Percentiles rank a stretch among this genome's conserved stretches.
Conservation (phyloP, 23 tunicate species). For the Halocynthia roretzi region DNA sequence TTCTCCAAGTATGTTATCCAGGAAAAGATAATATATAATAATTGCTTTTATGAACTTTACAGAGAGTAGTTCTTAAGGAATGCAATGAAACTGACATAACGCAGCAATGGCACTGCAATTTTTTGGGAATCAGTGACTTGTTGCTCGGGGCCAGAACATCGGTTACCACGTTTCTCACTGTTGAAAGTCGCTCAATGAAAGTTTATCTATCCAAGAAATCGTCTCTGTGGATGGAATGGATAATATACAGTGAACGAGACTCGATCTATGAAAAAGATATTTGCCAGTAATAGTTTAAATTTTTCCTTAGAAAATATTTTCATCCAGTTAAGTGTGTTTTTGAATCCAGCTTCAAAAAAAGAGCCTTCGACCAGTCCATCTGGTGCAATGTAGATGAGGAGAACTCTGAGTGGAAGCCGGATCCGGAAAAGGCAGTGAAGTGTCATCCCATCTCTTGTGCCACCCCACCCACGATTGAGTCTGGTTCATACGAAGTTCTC, state of each 20-base stretch:
- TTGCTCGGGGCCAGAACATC: slow-evolving; percentile 6
- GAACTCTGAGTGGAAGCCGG: slow-evolving; percentile 27
- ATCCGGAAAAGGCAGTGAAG: slow-evolving; percentile 21
- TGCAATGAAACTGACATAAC: slow-evolving; percentile 35
- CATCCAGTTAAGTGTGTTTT: not conserved
- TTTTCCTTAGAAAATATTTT: not conserved
- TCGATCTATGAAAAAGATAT: not conserved
- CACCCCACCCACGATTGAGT: slow-evolving; percentile 5
- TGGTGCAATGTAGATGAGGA: slow-evolving; percentile 9
- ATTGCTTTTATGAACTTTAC: not conserved
- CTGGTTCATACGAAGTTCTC: not conserved
- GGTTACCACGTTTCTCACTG: not conserved
- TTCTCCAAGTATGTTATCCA: not conserved
- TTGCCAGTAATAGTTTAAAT: slow-evolving; percentile 12
- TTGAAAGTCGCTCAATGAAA: not conserved
- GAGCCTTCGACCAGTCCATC: slow-evolving; percentile 11
- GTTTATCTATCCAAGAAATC: slow-evolving; percentile 8
- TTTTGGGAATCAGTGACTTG: not conserved
- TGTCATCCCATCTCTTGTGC: slow-evolving; percentile 20
- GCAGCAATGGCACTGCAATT: slow-evolving; percentile 62
- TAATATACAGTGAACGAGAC: slow-evolving; percentile 4
- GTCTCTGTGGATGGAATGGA: slow-evolving; percentile 22
- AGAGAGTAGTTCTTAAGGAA: slow-evolving; percentile 5
- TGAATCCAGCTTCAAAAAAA: slow-evolving; percentile 14
- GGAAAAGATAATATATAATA: not conserved